Percentiles rank a stretch among this genome's conserved stretches.
Evolutionary conservation across 2,888 invertebrate genomes (phyloP).

Genomic region (Ochlodes sylvanus): DNA sequence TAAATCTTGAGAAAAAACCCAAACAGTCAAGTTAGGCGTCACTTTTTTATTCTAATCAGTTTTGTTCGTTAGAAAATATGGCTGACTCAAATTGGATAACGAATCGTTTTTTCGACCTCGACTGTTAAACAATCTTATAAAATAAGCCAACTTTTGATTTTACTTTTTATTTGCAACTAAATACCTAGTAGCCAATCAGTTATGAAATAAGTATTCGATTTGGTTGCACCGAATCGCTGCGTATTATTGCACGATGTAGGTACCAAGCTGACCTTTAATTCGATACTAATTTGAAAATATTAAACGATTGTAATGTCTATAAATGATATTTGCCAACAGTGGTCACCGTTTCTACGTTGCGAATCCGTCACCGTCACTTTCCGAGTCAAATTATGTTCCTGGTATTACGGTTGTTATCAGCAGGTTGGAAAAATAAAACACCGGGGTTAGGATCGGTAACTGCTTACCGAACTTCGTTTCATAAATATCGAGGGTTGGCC

Average conservation of each 20-base stretch:
- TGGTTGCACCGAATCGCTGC: not conserved
- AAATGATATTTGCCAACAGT: not conserved
- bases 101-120: conserved; percentile 17
- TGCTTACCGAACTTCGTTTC: conserved; percentile 48
- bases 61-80: conserved; percentile 10
- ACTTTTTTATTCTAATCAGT: conserved; percentile 12
- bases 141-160: conserved; percentile 19
- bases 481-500: conserved; percentile 41
- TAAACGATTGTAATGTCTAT: not conserved
- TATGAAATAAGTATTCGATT: conserved; percentile 20
- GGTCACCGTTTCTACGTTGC: not conserved
- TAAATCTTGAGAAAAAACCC: not conserved
- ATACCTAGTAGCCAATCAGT: not conserved
- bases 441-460: conserved; percentile 38
- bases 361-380: not conserved
- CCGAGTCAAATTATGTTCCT: conserved; percentile 7
- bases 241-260: conserved; percentile 12
- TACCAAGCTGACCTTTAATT: not conserved
- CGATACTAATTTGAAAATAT: conserved; percentile 2
- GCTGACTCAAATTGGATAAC: conserved; percentile 25
- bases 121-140: conserved; percentile 16
- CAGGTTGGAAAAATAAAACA: conserved; percentile 38
- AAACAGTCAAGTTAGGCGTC: conserved; percentile 11
- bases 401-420: conserved; percentile 25
- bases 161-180: conserved; percentile 6